Conservation (phyloP, 2,888 invertebrate genomes). For the Acrobasis consociella region DNA sequence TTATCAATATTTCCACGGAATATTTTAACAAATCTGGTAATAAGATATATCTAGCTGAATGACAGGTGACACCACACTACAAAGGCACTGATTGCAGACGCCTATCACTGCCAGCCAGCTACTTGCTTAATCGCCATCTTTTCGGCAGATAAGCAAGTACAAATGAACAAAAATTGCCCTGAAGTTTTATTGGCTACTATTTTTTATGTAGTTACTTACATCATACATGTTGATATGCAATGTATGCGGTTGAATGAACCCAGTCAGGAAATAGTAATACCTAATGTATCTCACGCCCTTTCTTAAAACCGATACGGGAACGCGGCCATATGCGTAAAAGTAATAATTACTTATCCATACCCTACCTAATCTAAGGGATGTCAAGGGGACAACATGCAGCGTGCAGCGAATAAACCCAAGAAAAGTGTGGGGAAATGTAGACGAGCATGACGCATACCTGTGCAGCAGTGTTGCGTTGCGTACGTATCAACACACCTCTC, state of each 20-base stretch:
- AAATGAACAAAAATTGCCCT: not conserved
- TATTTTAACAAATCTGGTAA: constrained; percentile 11
- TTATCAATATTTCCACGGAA: not conserved
- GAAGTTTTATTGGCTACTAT: not conserved
- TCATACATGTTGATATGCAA: too few relatives aligned
- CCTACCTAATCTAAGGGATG: too few relatives aligned
- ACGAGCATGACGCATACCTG: not conserved
- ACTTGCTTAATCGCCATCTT: constrained; percentile 1
- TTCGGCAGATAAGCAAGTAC: constrained; percentile 3
- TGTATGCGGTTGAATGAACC: too few relatives aligned
- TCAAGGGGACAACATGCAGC: not conserved
- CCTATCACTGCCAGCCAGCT: constrained; percentile 34
- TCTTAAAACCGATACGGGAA: too few relatives aligned
- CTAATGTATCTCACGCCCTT: too few relatives aligned
- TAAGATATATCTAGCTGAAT: too few relatives aligned
- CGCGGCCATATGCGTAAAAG: too few relatives aligned
- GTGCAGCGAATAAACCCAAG: not conserved
- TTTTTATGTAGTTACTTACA: not conserved
- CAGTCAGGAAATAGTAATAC: too few relatives aligned
- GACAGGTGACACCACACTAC: constrained; percentile 9
- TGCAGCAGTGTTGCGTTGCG: constrained; percentile 27
- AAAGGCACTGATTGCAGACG: constrained; percentile 26
- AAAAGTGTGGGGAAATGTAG: not conserved
- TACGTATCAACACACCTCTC: constrained; percentile 45
- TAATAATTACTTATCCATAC: too few relatives aligned